phyloP scores from a whole-genome alignment of 1,140 invertebrate genomes.

The Helicoverpa armigera region DNA sequence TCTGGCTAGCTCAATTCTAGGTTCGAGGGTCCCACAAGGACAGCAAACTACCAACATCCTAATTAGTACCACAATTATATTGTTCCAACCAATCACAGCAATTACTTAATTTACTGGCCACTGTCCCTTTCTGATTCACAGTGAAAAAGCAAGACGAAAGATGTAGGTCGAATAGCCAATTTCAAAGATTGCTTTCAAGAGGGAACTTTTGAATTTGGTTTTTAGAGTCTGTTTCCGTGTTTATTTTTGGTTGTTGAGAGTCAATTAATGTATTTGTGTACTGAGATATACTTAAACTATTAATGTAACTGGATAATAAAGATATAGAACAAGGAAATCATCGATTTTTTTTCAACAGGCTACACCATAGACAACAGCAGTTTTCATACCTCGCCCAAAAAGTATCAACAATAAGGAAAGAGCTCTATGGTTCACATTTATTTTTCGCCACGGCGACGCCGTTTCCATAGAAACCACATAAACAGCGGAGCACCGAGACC shows the following conservation, averaged over 20 bases:
- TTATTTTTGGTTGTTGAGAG: neutral
- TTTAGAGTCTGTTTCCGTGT: neutral
- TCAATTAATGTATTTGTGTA: no score
- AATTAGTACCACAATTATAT: slow-evolving; percentile 8
- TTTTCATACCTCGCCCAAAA: neutral
- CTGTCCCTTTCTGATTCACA: neutral
- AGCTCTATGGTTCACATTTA: slow-evolving; percentile 13
- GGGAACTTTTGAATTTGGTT: neutral
- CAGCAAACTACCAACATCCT: slow-evolving; percentile 6
- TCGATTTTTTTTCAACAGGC: no score
- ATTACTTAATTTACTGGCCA: neutral
- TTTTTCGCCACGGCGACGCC: slow-evolving; percentile 44
- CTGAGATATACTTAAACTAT: no score
- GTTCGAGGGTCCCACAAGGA: neutral
- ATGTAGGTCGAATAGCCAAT: neutral
- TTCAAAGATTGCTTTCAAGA: slow-evolving; percentile 2
- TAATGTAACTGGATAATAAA: neutral
- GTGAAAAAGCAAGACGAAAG: neutral
- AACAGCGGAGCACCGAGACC: slow-evolving; percentile 52
- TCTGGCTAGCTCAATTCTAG: neutral
- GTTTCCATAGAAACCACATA: slow-evolving; percentile 62
- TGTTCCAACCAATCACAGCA: slow-evolving; percentile 25
- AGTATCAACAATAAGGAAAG: neutral
- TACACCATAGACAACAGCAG: neutral
- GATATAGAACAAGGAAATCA: no score